Evolutionary conservation across 2,113 vertebrate genomes (phyloP).

Genomic region (Fukomys damarensis): DNA sequence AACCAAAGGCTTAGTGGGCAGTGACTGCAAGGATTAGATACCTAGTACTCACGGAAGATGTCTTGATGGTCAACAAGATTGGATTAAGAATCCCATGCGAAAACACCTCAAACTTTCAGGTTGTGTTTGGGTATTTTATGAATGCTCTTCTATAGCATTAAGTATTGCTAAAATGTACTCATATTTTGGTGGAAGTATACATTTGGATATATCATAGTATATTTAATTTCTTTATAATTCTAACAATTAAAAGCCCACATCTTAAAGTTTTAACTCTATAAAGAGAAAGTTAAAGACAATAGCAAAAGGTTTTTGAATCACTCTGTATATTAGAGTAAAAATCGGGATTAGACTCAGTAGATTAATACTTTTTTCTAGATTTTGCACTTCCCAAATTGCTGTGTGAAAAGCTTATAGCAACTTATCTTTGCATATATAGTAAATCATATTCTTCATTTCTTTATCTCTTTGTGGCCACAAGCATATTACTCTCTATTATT

Average conservation of each 20-base stretch:
- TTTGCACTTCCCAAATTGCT: neutral
- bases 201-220: neutral
- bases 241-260: neutral
- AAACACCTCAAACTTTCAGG: neutral
- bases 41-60: neutral
- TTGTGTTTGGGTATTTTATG: neutral
- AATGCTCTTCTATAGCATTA: neutral
- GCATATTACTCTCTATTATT: neutral
- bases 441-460: neutral
- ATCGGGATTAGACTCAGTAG: neutral
- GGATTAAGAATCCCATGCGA: neutral
- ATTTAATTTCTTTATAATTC: neutral
- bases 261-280: neutral
- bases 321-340: neutral
- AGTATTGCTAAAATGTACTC: neutral
- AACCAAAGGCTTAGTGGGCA: neutral
- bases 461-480: neutral
- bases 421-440: neutral
- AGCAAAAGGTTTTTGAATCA: neutral
- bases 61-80: neutral
- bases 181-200: neutral
- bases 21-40: fast-evolving
- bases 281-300: neutral
- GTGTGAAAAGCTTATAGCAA: neutral
- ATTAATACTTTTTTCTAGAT: neutral